Conservation (phyloP, 2,797 vertebrate genomes). For the Mus spretus region DNA sequence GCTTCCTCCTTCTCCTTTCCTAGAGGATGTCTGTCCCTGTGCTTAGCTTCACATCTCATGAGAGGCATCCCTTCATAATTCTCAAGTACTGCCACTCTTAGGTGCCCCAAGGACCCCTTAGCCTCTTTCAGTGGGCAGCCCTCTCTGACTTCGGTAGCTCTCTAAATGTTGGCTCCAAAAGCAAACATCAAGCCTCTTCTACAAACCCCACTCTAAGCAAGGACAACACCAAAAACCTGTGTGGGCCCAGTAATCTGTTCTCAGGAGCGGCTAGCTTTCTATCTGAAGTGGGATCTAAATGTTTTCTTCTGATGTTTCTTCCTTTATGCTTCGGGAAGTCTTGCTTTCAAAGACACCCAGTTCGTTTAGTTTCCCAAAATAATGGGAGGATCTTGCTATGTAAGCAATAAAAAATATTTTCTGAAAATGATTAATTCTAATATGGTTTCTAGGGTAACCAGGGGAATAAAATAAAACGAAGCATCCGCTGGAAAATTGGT, state of each 20-base stretch:
- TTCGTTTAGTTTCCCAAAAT: slow-evolving; percentile 77
- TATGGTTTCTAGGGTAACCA: slow-evolving; percentile 82
- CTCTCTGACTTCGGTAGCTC: not conserved
- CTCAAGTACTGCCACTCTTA: not conserved
- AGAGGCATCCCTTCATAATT: not conserved
- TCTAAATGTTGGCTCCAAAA: not conserved
- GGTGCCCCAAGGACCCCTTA: not conserved
- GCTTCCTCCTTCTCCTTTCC: not conserved
- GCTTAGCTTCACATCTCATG: not conserved
- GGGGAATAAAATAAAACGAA: slow-evolving; percentile 71
- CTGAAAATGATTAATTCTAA: slow-evolving; percentile 73
- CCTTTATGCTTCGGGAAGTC: slow-evolving; percentile 27
- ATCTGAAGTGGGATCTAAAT: slow-evolving; percentile 37
- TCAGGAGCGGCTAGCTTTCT: not conserved
- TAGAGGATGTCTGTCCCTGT: not conserved
- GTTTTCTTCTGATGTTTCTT: slow-evolving; percentile 46
- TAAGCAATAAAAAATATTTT: slow-evolving; percentile 68
- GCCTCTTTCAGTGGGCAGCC: no score
- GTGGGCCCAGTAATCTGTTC: not conserved
- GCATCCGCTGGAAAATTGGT: slow-evolving; percentile 16
- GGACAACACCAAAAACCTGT: not conserved
- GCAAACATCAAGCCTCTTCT: not conserved
- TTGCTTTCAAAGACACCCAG: slow-evolving; percentile 71
- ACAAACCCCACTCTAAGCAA: not conserved
- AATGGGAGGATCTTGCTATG: slow-evolving; percentile 71